Evolutionary conservation across 2,113 vertebrate genomes (phyloP), one percentile per base, ranked within the genome.

Genomic region (Vireo altiloquus): DNA sequence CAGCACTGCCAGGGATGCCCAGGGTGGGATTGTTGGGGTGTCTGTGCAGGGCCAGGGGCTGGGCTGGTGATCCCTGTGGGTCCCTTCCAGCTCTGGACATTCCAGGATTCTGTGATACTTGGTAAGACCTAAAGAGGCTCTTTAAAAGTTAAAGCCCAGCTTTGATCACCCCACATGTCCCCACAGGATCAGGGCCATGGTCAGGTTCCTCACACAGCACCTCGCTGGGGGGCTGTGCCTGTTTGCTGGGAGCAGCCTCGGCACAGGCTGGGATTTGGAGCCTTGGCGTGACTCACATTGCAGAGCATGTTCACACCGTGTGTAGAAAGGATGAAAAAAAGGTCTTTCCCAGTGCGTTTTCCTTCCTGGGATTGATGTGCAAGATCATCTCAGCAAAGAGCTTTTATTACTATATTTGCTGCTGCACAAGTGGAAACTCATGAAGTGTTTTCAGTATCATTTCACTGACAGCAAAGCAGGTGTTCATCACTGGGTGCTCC

Each of bases 11-110:
- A 64, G 76, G 59, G 35, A 1, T 56, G 82, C 30, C 2, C 65
- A 71, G 85, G 76, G 57, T 31, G 86, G 76, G 22, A 2, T 5
- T 81, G 18, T 19, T 89, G 59, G 52, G 59, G 10, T 19, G 42
- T 8, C 22, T 88, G 52, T 0, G 68, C 59, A 74, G 52, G 76
- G 6, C 0, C 37, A 19, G 50, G 56, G 15, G 4, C 2, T 33
- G 77, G 1, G 2, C 3, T 50, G 3, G 17, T n/a, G 23, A 21
- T 42, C 28, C 5, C 1, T 46, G 46, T 0, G 28, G 13, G 2
- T 39, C 40, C 40, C 40, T 63, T 15, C 52, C 60, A 16, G 0
- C 30, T 53, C 13, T 13, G 87, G 30, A 40, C 2, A 27, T 46
- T 56, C 13, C 3, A 0, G 11, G n/a, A 3, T 42, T 75, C 30